phyloP scores from a whole-genome alignment of 1,140 invertebrate species.

The Araneus ventricosus region DNA sequence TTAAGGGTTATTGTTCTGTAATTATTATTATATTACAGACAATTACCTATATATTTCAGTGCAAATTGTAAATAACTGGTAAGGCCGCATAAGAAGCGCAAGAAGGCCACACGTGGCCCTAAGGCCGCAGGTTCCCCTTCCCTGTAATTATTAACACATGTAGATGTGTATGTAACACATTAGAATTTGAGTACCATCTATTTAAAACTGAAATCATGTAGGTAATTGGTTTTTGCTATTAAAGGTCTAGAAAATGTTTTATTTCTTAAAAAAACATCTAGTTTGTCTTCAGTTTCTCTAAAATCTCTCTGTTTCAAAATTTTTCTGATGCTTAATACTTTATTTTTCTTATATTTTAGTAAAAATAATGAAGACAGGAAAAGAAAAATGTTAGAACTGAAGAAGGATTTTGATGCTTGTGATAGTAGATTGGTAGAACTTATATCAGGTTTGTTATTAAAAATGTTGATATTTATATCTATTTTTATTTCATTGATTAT shows the following conservation, averaged over 20 bases:
- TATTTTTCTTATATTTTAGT: background rate
- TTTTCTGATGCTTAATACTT: background rate
- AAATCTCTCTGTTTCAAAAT: background rate
- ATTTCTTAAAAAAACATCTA: background rate
- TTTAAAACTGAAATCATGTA: background rate
- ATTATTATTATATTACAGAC: too few species aligned
- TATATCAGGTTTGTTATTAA: conserved; percentile 29
- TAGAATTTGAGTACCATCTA: too few species aligned
- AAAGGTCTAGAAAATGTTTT: background rate
- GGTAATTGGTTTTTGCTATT: background rate
- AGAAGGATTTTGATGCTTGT: conserved; percentile 53
- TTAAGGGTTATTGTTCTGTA: too few species aligned
- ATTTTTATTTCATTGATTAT: background rate
- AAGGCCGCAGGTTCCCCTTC: too few species aligned
- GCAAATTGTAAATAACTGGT: too few species aligned
- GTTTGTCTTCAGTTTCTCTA: background rate
- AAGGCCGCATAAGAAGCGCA: too few species aligned
- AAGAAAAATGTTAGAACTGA: conserved; percentile 37
- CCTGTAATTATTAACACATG: too few species aligned
- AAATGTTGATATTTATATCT: background rate
- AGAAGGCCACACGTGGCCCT: too few species aligned
- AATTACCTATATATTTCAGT: too few species aligned
- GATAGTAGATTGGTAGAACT: conserved; percentile 40
- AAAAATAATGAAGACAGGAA: conserved; percentile 63
- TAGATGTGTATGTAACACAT: too few species aligned